A percentile compares a stretch with the other conserved stretches of the same genome.
Evolutionary conservation across 35 echinoderm and acorn worm genomes (phyloP).

Genomic region (Stichopus chloronotus): DNA sequence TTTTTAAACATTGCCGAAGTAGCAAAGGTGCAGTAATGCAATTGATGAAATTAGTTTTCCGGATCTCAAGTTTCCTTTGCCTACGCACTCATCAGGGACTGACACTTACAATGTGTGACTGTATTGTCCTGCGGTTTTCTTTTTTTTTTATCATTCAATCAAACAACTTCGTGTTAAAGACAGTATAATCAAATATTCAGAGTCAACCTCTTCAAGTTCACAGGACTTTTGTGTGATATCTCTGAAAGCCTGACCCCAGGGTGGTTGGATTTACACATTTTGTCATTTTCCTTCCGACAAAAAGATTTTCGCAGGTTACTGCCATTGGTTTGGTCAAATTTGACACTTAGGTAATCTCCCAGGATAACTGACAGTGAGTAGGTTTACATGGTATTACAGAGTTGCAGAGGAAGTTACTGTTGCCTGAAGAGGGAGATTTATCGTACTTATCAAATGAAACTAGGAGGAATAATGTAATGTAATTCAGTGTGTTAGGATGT

Average conservation of each 20-base stretch:
- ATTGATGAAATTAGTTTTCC: too few relatives aligned
- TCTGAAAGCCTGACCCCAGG: not conserved
- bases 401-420: not conserved
- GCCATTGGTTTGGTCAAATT: conserved; percentile 1
- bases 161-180: not conserved
- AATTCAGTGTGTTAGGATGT: conserved; percentile 16
- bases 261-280: not conserved
- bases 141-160: too few relatives aligned
- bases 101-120: too few relatives aligned
- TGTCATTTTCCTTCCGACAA: not conserved
- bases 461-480: not conserved
- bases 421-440: conserved; percentile 8
- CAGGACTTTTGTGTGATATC: not conserved
- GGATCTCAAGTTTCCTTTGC: too few relatives aligned
- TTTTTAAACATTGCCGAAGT: too few relatives aligned
- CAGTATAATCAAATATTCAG: not conserved
- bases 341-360: conserved; percentile 2
- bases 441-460: conserved; percentile 4
- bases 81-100: too few relatives aligned
- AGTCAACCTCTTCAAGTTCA: not conserved
- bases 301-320: not conserved
- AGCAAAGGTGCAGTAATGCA: too few relatives aligned
- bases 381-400: not conserved
- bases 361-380: not conserved
- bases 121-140: too few relatives aligned